Evolutionary conservation across 1,140 invertebrate species (phyloP).

Genomic region (Calephelis virginiensis): DNA sequence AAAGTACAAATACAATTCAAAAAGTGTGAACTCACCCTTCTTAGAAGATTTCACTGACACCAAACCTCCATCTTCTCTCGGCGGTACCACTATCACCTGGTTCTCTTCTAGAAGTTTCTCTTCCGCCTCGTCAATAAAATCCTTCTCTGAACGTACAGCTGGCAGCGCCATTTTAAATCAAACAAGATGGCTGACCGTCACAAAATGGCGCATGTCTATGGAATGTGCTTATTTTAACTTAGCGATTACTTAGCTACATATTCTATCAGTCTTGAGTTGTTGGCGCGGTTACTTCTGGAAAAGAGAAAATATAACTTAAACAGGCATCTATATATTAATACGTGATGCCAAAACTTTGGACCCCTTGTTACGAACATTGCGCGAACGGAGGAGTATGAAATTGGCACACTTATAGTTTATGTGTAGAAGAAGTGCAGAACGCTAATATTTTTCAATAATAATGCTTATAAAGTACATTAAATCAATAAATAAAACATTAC

Average conservation of each 20-base stretch:
- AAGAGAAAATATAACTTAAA: slow-evolving; percentile 17
- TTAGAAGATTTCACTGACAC: slow-evolving; percentile 57
- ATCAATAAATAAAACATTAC: no score
- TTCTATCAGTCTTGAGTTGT: slow-evolving; percentile 50
- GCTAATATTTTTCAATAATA: no score
- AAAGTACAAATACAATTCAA: not conserved
- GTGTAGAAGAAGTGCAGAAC: no score
- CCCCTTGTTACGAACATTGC: no score
- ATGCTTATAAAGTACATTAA: no score
- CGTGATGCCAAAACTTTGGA: no score
- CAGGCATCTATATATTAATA: no score
- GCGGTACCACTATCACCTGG: slow-evolving; percentile 39
- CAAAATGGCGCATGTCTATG: slow-evolving; percentile 41
- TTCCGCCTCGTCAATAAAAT: slow-evolving; percentile 46
- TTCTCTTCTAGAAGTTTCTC: slow-evolving; percentile 51
- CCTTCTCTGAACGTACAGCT: slow-evolving; percentile 39
- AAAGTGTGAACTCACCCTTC: slow-evolving; percentile 43
- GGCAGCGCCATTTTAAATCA: slow-evolving; percentile 48
- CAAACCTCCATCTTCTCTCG: slow-evolving; percentile 39
- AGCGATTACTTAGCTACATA: slow-evolving; percentile 43
- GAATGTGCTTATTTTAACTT: slow-evolving; percentile 31
- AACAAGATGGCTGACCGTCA: slow-evolving; percentile 38
- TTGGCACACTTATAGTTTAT: no score
- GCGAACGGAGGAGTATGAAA: no score
- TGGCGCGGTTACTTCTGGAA: slow-evolving; percentile 48